Percentiles rank a stretch among this genome's conserved stretches.
Conservation (phyloP, 2,888 invertebrate genomes). For the Esperia sulphurella region DNA sequence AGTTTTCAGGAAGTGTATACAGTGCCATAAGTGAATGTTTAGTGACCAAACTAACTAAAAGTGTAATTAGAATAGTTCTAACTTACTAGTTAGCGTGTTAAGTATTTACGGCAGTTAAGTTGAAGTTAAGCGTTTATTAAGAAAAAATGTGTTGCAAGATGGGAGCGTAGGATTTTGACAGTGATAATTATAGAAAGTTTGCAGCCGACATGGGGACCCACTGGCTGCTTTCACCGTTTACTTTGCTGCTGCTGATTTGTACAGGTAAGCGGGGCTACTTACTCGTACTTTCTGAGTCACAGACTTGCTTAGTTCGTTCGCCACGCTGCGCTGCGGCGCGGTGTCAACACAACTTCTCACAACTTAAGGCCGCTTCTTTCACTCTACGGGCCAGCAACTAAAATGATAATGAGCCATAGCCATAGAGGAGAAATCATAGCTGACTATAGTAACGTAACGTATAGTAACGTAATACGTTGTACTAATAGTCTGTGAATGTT, state of each 20-base stretch:
- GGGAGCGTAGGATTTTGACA: conserved; percentile 58
- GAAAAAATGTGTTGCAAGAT: conserved; percentile 49
- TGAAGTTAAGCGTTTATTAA: conserved; percentile 47
- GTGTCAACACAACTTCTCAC: conserved; percentile 30
- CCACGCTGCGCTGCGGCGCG: conserved; percentile 34
- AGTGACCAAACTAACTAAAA: conserved; percentile 24
- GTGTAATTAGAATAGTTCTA: conserved; percentile 21
- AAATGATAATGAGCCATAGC: background rate
- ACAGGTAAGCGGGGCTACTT: conserved; percentile 70
- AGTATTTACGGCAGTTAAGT: conserved; percentile 50
- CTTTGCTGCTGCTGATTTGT: conserved; percentile 69
- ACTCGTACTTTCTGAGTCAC: conserved; percentile 64
- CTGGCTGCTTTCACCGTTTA: conserved; percentile 69
- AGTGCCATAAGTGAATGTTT: conserved; percentile 33
- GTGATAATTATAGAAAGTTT: conserved; percentile 59
- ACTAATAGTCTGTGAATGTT: too few relatives aligned
- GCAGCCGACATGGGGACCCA: conserved; percentile 55
- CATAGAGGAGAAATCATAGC: too few relatives aligned
- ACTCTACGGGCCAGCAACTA: background rate
- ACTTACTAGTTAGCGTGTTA: conserved; percentile 14
- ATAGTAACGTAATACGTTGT: too few relatives aligned
- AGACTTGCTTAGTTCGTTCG: conserved; percentile 21
- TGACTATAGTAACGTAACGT: too few relatives aligned
- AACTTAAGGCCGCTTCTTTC: conserved; percentile 1
- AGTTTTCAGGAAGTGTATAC: conserved; percentile 34